Conservation (phyloP, 2,113 vertebrate species). For the Rana temporaria region DNA sequence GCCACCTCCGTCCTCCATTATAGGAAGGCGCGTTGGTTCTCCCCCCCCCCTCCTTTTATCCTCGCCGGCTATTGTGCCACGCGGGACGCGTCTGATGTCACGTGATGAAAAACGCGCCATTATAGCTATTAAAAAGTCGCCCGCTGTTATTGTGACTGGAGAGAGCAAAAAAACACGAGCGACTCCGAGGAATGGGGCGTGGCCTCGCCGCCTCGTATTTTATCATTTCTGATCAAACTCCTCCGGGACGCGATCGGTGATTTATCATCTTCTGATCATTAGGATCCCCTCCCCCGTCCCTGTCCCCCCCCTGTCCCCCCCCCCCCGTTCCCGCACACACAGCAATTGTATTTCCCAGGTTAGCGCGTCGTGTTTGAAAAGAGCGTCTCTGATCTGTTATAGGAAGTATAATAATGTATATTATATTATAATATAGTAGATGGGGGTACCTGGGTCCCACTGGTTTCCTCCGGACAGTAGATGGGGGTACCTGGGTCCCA, state of each 20-base stretch:
- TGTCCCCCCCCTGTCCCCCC: too few relatives aligned
- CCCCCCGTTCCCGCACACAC: too few relatives aligned
- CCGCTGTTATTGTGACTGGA: conserved; percentile 52
- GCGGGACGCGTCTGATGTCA: conserved; percentile 22
- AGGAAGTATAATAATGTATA: too few relatives aligned
- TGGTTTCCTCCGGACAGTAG: too few relatives aligned
- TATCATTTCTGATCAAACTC: conserved; percentile 47
- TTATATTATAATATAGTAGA: too few relatives aligned
- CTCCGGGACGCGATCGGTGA: conserved; percentile 34
- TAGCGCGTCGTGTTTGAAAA: background rate
- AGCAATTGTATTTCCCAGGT: conserved; percentile 20
- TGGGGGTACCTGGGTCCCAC: too few relatives aligned
- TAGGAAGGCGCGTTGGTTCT: conserved; percentile 2
- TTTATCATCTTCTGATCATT: conserved; percentile 51
- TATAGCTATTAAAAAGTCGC: conserved; percentile 56
- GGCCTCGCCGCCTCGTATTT: conserved; percentile 24
- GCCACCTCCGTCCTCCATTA: background rate
- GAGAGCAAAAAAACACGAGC: conserved; percentile 49
- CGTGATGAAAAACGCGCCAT: conserved; percentile 15
- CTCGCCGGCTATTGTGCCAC: conserved; percentile 25
- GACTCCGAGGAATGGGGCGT: conserved; percentile 31
- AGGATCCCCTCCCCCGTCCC: background rate
- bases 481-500: too few relatives aligned
- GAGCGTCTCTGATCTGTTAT: too few relatives aligned
- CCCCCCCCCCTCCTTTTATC: conserved; percentile 16